Percentiles rank a stretch among this genome's conserved stretches.
phyloP scores from a whole-genome alignment of 1,140 invertebrate species.

The Rhopalosiphum padi region DNA sequence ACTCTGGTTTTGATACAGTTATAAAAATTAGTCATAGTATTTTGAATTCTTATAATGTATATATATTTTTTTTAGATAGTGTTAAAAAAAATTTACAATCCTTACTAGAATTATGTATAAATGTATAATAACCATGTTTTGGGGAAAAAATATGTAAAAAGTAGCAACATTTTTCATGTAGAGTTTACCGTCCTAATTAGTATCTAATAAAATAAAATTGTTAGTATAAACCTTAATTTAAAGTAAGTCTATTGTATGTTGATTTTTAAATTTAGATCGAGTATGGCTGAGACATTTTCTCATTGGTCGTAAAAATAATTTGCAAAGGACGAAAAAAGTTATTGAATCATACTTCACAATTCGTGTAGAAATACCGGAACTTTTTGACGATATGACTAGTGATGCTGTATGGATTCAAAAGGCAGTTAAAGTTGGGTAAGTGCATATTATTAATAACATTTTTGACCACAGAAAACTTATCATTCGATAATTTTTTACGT shows the following conservation, averaged over 20 bases:
- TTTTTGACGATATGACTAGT: slow-evolving; percentile 35
- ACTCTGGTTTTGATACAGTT: not conserved
- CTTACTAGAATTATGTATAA: not conserved
- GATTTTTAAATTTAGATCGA: slow-evolving; percentile 23
- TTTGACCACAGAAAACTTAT: not conserved
- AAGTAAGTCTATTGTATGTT: not conserved
- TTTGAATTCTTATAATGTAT: not conserved
- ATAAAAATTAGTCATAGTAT: not conserved
- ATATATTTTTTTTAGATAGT: not conserved
- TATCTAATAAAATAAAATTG: not conserved
- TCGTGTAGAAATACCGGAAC: slow-evolving; percentile 25
- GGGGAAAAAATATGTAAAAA: not conserved
- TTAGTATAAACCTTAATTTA: not conserved
- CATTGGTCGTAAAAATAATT: slow-evolving; percentile 50
- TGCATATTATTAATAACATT: not conserved
- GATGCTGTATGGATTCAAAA: slow-evolving; percentile 31
- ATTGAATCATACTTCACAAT: slow-evolving; percentile 33
- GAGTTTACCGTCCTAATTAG: not conserved
- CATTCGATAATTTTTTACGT: not conserved
- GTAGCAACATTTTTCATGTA: not conserved
- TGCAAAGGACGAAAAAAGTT: slow-evolving; percentile 44
- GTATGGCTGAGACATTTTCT: slow-evolving; percentile 44
- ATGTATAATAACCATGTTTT: not conserved
- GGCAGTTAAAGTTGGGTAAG: slow-evolving; percentile 39
- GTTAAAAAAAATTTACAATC: not conserved